Conservation (phyloP, 64 coral and sea anemone species). For the Catalaphyllia jardinei region DNA sequence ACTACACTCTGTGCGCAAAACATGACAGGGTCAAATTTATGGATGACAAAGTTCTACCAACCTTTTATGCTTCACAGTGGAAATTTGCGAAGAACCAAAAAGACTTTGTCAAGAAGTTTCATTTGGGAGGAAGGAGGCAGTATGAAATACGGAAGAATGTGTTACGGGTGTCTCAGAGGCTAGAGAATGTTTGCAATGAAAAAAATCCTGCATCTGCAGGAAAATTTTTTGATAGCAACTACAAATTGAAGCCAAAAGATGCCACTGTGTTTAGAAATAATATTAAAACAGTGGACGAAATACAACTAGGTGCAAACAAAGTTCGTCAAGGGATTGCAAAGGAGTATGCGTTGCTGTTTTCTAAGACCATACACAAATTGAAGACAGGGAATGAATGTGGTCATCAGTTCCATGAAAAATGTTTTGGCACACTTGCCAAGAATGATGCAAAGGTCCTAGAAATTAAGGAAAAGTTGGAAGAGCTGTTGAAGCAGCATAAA, state of each 20-base stretch:
- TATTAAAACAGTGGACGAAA: constrained; percentile 4
- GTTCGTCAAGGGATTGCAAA: constrained; percentile 3
- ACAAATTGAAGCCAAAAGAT: not conserved
- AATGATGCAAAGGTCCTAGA: constrained; percentile 8
- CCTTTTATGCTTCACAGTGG: too few species aligned
- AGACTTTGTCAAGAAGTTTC: too few species aligned
- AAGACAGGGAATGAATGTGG: constrained; percentile 1
- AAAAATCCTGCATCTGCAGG: too few species aligned
- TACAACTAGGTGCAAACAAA: constrained; percentile 3
- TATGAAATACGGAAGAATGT: too few species aligned
- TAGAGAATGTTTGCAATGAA: too few species aligned
- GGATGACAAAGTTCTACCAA: too few species aligned
- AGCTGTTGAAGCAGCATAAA: not conserved
- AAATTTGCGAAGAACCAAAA: too few species aligned
- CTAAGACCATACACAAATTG: not conserved
- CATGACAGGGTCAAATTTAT: too few species aligned
- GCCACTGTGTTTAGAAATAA: not conserved
- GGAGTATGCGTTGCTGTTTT: not conserved
- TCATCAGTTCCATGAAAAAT: constrained; percentile 11
- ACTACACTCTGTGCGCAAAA: too few species aligned
- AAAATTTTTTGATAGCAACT: too few species aligned
- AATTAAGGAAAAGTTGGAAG: not conserved
- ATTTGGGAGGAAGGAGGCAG: too few species aligned
- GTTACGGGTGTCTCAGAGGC: too few species aligned
- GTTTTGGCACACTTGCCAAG: not conserved